Conservation (phyloP, 1,140 invertebrate genomes). For the Drosophila sp. region DNA sequence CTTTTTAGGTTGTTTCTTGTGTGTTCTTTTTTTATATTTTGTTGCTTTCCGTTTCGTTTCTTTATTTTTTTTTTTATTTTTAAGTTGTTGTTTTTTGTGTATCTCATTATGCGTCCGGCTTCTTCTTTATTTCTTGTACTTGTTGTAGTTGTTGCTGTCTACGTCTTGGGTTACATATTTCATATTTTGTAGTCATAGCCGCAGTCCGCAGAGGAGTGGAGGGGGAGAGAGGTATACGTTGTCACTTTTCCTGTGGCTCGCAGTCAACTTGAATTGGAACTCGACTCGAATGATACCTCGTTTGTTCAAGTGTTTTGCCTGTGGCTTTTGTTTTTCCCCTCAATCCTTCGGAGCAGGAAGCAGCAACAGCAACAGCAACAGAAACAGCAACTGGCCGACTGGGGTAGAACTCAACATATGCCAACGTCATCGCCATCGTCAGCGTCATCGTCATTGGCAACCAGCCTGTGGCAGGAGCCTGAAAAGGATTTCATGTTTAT, state of each 20-base stretch:
- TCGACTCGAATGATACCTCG: slow-evolving; percentile 59
- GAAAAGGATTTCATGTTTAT: slow-evolving; percentile 69
- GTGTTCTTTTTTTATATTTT: slow-evolving; percentile 36
- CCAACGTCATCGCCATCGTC: slow-evolving; percentile 39
- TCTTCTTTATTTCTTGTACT: slow-evolving; percentile 19
- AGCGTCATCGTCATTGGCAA: slow-evolving; percentile 33
- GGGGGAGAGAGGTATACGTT: slow-evolving; percentile 29
- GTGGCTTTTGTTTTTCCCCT: slow-evolving; percentile 43
- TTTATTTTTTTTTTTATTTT: slow-evolving; percentile 29
- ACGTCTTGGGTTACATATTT: slow-evolving; percentile 81
- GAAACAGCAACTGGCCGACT: slow-evolving; percentile 34
- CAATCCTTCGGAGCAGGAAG: slow-evolving; percentile 49
- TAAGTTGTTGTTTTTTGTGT: slow-evolving; percentile 51
- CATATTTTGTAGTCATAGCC: slow-evolving; percentile 66
- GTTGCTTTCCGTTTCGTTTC: slow-evolving; percentile 69
- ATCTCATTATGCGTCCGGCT: slow-evolving; percentile 76
- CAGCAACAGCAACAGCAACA: slow-evolving; percentile 52
- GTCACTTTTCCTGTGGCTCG: slow-evolving; percentile 47
- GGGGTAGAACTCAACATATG: slow-evolving; percentile 20
- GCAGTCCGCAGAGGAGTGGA: too few relatives aligned
- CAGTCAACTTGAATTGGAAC: slow-evolving; percentile 44
- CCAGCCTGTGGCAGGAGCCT: slow-evolving; percentile 41
- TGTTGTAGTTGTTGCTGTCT: slow-evolving; percentile 34
- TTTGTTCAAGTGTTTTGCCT: slow-evolving; percentile 77
- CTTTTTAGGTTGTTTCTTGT: slow-evolving; percentile 17